These are phyloP conservation scores for Brotula barbata DNA, from an alignment of 2,797 vertebrate species.

Conservation along the genomic window DNA sequence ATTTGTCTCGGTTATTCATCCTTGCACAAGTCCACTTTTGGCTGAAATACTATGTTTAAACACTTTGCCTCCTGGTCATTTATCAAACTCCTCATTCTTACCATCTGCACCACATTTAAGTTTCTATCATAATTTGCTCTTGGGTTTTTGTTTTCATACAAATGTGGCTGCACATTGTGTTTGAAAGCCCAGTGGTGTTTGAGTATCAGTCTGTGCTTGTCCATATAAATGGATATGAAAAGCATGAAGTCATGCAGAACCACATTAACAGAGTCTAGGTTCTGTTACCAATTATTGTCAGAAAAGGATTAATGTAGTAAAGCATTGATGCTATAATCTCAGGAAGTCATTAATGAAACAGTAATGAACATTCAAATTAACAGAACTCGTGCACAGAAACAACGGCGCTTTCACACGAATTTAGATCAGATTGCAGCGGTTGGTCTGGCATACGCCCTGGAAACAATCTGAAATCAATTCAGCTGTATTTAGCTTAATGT, in stretches of 20 bases:
- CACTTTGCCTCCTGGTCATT: no score
- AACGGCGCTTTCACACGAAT: constrained; percentile 38
- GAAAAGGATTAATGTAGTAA: constrained; percentile 39
- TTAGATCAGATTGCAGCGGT: constrained; percentile 49
- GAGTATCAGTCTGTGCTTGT: neutral
- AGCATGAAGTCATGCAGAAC: constrained; percentile 31
- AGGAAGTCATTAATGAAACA: constrained; percentile 55
- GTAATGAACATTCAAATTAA: constrained; percentile 60
- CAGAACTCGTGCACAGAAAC: constrained; percentile 41
- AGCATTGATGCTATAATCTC: constrained; percentile 37
- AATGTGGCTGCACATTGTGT: constrained; percentile 18
- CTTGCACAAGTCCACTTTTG: no score
- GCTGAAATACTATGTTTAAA: no score
- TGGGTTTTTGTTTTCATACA: constrained; percentile 4
- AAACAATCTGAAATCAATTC: constrained; percentile 63
- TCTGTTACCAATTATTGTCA: constrained; percentile 49
- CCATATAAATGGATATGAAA: constrained; percentile 2
- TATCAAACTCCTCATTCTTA: neutral
- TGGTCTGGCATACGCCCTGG: constrained; percentile 37
- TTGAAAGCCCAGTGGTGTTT: constrained; percentile 25
- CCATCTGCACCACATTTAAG: neutral
- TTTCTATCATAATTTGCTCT: constrained; percentile 1
- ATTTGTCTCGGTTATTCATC: no score
- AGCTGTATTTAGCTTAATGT: constrained; percentile 51
- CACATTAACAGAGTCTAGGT: constrained; percentile 22